These are phyloP conservation scores for Tipula confusa DNA, from an alignment of 2,888 invertebrate species.

Conservation along the genomic window DNA sequence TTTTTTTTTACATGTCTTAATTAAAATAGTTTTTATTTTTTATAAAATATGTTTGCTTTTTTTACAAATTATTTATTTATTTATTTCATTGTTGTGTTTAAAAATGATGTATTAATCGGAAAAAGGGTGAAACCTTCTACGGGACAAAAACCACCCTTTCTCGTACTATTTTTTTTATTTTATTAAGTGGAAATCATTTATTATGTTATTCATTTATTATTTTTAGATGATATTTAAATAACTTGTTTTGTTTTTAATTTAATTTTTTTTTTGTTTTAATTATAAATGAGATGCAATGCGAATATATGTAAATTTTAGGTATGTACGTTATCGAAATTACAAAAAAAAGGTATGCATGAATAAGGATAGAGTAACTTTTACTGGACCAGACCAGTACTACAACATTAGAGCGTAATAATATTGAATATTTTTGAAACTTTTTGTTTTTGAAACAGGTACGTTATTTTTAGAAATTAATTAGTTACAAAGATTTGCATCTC, in stretches of 20 bases:
- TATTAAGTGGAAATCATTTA: conserved; percentile 30
- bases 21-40: not conserved
- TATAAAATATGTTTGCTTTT: conserved; percentile 1
- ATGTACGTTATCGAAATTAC: not conserved
- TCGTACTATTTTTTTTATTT: conserved; percentile 26
- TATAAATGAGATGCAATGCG: conserved; percentile 34
- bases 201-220: conserved; percentile 28
- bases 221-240: conserved; percentile 37
- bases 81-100: not conserved
- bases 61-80: not conserved
- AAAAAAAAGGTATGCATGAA: not conserved
- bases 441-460: conserved; percentile 25
- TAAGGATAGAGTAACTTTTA: no score
- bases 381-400: not conserved
- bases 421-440: not conserved
- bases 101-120: not conserved
- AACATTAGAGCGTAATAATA: not conserved
- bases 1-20: conserved; percentile 1
- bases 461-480: not conserved
- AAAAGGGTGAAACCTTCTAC: conserved; percentile 35
- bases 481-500: not conserved
- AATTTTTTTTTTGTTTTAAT: conserved; percentile 33
- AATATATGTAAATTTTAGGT: not conserved
- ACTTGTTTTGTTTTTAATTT: conserved; percentile 29
- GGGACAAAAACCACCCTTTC: conserved; percentile 36